Evolutionary conservation across 1,140 invertebrate genomes (phyloP).

Genomic region (Dinothrombium tinctorium): DNA sequence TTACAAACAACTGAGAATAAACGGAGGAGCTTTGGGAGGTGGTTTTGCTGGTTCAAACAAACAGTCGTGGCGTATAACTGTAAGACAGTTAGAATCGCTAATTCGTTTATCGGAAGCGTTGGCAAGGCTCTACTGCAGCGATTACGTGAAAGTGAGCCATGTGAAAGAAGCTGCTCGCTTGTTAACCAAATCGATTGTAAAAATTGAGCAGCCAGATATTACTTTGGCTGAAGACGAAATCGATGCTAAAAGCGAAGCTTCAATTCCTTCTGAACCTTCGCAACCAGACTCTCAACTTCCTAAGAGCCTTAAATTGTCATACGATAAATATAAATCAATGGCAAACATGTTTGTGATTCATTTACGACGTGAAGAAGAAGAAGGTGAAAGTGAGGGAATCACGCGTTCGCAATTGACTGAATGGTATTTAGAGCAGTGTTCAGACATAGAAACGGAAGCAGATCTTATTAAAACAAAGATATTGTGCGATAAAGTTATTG

Average conservation of each 20-base stretch:
- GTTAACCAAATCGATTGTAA: slow-evolving; percentile 92
- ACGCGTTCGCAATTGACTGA: slow-evolving; percentile 57
- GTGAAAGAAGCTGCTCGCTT: slow-evolving; percentile 81
- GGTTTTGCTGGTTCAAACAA: slow-evolving; percentile 42
- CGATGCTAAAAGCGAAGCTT: slow-evolving; percentile 7
- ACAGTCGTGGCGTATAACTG: slow-evolving; percentile 82
- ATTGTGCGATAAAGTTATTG: slow-evolving; percentile 83
- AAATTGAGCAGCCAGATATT: slow-evolving; percentile 92
- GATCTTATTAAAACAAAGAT: slow-evolving; percentile 69
- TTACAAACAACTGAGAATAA: slow-evolving; percentile 64
- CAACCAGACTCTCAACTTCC: slow-evolving; percentile 13
- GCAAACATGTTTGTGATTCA: slow-evolving; percentile 72
- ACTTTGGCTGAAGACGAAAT: slow-evolving; percentile 26
- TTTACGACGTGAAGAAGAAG: slow-evolving; percentile 58
- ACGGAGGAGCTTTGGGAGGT: background rate
- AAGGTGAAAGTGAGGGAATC: slow-evolving; percentile 33
- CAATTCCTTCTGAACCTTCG: background rate
- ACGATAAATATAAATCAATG: slow-evolving; percentile 78
- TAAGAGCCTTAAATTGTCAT: slow-evolving; percentile 69
- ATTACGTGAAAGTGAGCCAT: slow-evolving; percentile 59
- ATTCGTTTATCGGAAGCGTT: slow-evolving; percentile 85
- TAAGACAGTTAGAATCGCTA: slow-evolving; percentile 95
- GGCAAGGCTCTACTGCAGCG: slow-evolving; percentile 80
- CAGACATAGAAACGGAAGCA: slow-evolving; percentile 69
- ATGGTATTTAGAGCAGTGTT: slow-evolving; percentile 61